Conservation (phyloP, 2,888 invertebrate species). For the Vandiemenella viatica region DNA sequence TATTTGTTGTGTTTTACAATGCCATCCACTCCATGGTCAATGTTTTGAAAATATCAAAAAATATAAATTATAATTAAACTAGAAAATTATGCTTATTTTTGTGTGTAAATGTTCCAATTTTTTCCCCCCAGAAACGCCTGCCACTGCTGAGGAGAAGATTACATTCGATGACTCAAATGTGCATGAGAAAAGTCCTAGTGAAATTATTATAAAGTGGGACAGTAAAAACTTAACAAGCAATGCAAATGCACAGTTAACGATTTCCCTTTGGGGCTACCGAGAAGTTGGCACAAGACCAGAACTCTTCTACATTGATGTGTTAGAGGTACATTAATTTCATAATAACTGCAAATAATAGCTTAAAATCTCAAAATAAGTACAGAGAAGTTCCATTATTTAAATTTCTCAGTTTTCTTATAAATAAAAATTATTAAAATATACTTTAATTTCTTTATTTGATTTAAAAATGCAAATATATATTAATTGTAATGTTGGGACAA, state of each 20-base stretch:
- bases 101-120: neutral
- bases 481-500: no score
- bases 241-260: constrained; percentile 55
- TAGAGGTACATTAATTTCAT: constrained; percentile 47
- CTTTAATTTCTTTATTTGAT: no score
- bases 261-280: constrained; percentile 80
- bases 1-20: no score
- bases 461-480: no score
- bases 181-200: constrained; percentile 54
- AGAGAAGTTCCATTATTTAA: no score
- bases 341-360: constrained; percentile 8
- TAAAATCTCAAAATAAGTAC: constrained; percentile 1
- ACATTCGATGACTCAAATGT: constrained; percentile 57
- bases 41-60: no score
- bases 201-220: constrained; percentile 70
- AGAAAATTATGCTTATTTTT: no score
- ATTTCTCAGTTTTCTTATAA: no score
- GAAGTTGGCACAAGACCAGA: constrained; percentile 76
- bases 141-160: constrained; percentile 70
- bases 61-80: no score
- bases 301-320: constrained; percentile 61
- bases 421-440: no score
- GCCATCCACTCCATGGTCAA: no score
- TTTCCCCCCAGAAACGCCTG: constrained; percentile 58
- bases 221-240: constrained; percentile 72